These are phyloP conservation scores for Corapipo altera DNA, from an alignment of 2,113 vertebrate genomes.

Conservation along the genomic window DNA sequence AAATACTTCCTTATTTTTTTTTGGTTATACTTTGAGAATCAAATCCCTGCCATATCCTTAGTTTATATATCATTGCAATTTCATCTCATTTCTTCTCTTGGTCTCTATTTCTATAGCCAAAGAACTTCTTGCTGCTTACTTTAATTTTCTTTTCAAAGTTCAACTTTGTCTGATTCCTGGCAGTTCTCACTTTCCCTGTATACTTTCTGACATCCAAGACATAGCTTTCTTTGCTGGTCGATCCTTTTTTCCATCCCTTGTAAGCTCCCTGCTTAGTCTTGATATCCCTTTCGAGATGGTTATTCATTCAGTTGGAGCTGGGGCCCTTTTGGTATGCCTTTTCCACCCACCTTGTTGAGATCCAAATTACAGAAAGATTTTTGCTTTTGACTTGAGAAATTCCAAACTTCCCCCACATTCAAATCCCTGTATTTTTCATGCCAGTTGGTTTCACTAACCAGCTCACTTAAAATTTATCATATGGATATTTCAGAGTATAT, in stretches of 20 bases:
- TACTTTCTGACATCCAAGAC: neutral
- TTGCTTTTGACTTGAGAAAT: conserved; percentile 15
- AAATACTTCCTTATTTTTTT: neutral
- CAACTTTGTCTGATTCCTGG: neutral
- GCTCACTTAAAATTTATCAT: conserved; percentile 3
- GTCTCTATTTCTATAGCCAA: neutral
- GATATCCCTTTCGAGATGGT: neutral
- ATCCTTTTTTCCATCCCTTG: conserved; percentile 25
- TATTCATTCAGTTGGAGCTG: conserved; percentile 14
- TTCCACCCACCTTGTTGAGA: conserved; percentile 7
- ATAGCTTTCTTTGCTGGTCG: neutral
- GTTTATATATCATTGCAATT: neutral
- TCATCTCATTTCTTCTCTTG: neutral
- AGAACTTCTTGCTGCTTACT: neutral
- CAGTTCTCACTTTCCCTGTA: conserved; percentile 11
- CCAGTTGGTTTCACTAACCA: conserved; percentile 23
- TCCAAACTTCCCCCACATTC: conserved; percentile 5
- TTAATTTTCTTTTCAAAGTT: conserved; percentile 28
- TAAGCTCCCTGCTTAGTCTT: conserved; percentile 44
- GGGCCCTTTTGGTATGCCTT: neutral
- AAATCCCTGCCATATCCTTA: neutral
- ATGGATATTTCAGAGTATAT: conserved; percentile 11
- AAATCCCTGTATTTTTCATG: conserved; percentile 20
- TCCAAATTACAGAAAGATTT: conserved; percentile 15
- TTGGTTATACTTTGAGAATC: neutral